Conservation (phyloP, 2,797 vertebrate species). For the Ceryle rudis region DNA sequence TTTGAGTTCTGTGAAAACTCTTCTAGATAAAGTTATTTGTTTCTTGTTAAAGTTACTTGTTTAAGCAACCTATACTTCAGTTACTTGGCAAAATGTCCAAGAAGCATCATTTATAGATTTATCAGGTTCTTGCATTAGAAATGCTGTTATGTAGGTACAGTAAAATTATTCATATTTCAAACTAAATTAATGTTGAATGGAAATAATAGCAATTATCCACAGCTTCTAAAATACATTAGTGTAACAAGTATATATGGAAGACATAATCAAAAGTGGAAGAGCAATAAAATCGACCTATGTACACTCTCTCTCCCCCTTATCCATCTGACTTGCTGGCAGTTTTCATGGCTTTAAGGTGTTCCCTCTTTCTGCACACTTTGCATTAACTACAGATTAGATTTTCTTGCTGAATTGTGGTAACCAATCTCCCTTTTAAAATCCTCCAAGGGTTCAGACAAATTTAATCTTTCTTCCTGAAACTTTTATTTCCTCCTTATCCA, state of each 20-base stretch:
- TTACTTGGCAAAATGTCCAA: not conserved
- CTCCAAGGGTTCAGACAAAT: not conserved
- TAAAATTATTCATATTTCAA: not conserved
- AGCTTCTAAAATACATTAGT: not conserved
- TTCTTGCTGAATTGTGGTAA: not conserved
- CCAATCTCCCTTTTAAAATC: not conserved
- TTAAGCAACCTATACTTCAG: not conserved
- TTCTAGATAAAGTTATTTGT: not conserved
- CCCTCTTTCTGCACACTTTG: not conserved
- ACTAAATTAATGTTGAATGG: not conserved
- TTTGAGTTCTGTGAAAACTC: not conserved
- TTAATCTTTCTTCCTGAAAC: conserved; percentile 1
- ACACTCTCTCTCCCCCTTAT: not conserved
- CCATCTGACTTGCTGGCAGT: not conserved
- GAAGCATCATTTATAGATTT: not conserved
- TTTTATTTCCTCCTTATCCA: conserved; percentile 5
- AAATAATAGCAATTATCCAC: not conserved
- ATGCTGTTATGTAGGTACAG: not conserved
- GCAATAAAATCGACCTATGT: not conserved
- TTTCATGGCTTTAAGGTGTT: not conserved
- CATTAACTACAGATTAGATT: conserved; percentile 1
- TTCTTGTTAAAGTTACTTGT: not conserved
- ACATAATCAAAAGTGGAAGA: not conserved
- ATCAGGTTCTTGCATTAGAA: not conserved
- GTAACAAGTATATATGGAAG: not conserved